Conservation (phyloP, 2,113 vertebrate genomes). For the Myiagra hebetior region DNA sequence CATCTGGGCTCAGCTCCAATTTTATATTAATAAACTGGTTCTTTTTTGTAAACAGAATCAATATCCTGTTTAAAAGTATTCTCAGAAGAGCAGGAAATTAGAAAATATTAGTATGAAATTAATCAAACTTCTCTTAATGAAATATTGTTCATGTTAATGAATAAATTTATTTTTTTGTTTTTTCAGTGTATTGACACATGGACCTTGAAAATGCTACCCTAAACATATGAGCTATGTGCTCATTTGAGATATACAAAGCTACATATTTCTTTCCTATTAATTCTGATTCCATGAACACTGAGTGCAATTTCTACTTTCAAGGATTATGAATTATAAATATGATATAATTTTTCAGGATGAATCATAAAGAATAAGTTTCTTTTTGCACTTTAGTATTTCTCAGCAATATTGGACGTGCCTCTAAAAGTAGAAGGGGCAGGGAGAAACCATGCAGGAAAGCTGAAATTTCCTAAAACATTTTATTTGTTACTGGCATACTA, state of each 20-base stretch:
- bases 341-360: neutral
- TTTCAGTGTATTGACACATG: neutral
- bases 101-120: constrained; percentile 27
- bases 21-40: constrained; percentile 34
- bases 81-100: constrained; percentile 51
- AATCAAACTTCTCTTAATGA: neutral
- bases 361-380: neutral
- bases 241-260: neutral
- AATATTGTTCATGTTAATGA: neutral
- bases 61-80: constrained; percentile 50
- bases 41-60: constrained; percentile 51
- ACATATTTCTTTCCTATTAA: neutral
- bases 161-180: neutral
- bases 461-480: neutral
- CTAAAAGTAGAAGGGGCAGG: neutral
- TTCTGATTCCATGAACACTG: neutral
- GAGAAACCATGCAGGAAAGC: neutral
- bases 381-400: neutral
- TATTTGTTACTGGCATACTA: neutral
- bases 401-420: neutral
- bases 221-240: neutral
- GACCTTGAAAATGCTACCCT: neutral
- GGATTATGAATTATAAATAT: neutral
- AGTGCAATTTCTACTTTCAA: neutral
- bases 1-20: constrained; percentile 22